These are phyloP conservation scores for Eremophila alpestris DNA, from an alignment of 2,797 vertebrate species.

Conservation along the genomic window DNA sequence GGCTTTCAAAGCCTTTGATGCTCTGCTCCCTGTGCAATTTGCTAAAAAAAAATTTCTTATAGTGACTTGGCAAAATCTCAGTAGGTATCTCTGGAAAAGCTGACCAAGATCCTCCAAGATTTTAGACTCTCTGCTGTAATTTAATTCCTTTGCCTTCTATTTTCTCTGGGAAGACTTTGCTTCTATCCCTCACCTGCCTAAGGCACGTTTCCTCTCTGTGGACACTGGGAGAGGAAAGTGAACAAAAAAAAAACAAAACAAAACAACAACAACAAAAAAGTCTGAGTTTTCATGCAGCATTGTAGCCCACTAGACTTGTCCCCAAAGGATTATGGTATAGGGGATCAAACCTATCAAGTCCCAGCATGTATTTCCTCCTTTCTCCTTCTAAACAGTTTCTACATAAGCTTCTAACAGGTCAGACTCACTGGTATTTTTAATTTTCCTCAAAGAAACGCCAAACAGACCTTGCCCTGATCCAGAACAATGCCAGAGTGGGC, in stretches of 20 bases:
- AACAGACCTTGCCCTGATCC: constrained; percentile 88
- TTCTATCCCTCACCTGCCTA: not conserved
- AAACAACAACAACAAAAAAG: not conserved
- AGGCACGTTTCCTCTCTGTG: not conserved
- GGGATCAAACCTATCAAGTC: not conserved
- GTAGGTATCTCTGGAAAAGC: not conserved
- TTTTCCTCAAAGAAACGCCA: constrained; percentile 65
- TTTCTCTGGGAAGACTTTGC: not conserved
- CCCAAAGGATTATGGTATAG: not conserved
- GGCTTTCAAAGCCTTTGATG: not conserved
- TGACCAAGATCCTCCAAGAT: not conserved
- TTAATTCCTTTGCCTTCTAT: not conserved
- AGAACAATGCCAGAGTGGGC: constrained; percentile 89
- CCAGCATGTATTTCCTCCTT: not conserved
- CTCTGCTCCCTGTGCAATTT: not conserved
- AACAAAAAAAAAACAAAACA: not conserved
- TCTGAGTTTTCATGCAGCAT: not conserved
- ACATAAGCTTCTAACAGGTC: not conserved
- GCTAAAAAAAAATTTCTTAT: not conserved
- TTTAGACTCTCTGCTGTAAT: not conserved
- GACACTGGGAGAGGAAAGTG: not conserved
- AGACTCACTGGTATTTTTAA: not conserved
- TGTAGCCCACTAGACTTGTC: not conserved
- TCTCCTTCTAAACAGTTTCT: not conserved
- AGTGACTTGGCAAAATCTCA: not conserved